Evolutionary conservation across 2,113 vertebrate genomes (phyloP), one percentile per base, ranked within the genome.

Genomic region (Genyomyrus donnyi): DNA sequence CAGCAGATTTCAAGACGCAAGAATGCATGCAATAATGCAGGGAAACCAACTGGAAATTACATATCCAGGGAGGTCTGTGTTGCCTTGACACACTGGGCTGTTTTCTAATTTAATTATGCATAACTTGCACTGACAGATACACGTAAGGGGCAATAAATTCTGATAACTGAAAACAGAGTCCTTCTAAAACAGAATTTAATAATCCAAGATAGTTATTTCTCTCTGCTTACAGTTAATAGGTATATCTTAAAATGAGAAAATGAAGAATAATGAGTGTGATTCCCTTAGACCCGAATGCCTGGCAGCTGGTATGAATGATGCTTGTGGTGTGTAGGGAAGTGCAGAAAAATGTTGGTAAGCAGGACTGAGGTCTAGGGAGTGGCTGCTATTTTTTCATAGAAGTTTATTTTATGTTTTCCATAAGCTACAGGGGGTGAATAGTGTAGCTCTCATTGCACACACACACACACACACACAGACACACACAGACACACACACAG

Each of bases 241-340:
- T 84, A 19, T 84, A n/a, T 45, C 45, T 48, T 46, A 46, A 84
- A 84, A 45, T 24, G 45, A 46, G 9, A 9, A 42, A 46, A 24
- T 53, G n/a, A 21, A 91, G 90, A 91, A 90, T 91, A 90, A 91
- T 70, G 39, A 31, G 27, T 85, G 45, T n/a, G 89, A 66, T 85
- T 9, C 9, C 46, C 77, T 86, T 50, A 39, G 53, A 17, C 13
- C 15, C 19, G 27, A 31, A 35, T 35, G 49, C 6, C 35, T 90
- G 62, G 62, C 27, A 70, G 27, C 10, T 70, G n/a, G 1, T 70
- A 31, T 70, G n/a, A 27, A 9, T n/a, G 62, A 31, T 66, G 62
- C 3, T 3, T 66, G n/a, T 9, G 27, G n/a, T 31, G 5, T 70
- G n/a, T 70, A 13, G 10, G 10, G 10, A 70, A 31, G 62, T 31